A percentile compares a stretch with the other conserved stretches of the same genome.
Conservation (phyloP, 2,888 invertebrate species). For the Cryptocephalus primarius region DNA sequence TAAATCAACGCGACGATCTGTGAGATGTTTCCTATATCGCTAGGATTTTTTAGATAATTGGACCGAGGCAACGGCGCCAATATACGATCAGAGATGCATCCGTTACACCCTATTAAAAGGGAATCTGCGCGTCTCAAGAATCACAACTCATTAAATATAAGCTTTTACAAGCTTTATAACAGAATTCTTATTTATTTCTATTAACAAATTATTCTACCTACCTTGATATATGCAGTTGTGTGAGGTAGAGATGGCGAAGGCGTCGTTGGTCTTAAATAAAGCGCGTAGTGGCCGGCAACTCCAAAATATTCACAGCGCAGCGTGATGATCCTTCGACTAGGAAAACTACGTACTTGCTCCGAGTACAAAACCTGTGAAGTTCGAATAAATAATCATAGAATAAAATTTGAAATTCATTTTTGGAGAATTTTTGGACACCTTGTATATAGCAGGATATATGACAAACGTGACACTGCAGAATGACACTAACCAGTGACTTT, state of each 20-base stretch:
- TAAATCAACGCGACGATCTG: conserved; percentile 5
- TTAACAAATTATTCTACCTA: conserved; percentile 23
- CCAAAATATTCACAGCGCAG: conserved; percentile 73
- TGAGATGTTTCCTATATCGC: conserved; percentile 2
- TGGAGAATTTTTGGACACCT: too few species aligned
- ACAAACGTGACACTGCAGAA: too few species aligned
- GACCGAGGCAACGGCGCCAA: too few species aligned
- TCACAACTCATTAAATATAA: too few species aligned
- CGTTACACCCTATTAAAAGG: too few species aligned
- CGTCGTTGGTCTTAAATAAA: conserved; percentile 58
- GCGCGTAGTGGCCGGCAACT: conserved; percentile 69
- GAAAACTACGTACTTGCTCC: conserved; percentile 65
- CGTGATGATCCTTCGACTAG: conserved; percentile 55
- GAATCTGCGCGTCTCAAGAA: too few species aligned
- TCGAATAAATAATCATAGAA: neutral
- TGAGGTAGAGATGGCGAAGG: conserved; percentile 51
- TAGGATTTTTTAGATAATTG: neutral
- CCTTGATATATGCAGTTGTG: conserved; percentile 60
- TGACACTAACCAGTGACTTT: too few species aligned
- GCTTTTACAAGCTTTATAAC: too few species aligned
- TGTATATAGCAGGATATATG: too few species aligned
- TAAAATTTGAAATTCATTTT: too few species aligned
- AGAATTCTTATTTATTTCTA: too few species aligned
- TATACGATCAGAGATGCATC: too few species aligned
- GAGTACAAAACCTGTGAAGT: conserved; percentile 55